These are phyloP conservation scores for Nineta flava DNA, from an alignment of 2,888 invertebrate genomes.

Conservation along the genomic window DNA sequence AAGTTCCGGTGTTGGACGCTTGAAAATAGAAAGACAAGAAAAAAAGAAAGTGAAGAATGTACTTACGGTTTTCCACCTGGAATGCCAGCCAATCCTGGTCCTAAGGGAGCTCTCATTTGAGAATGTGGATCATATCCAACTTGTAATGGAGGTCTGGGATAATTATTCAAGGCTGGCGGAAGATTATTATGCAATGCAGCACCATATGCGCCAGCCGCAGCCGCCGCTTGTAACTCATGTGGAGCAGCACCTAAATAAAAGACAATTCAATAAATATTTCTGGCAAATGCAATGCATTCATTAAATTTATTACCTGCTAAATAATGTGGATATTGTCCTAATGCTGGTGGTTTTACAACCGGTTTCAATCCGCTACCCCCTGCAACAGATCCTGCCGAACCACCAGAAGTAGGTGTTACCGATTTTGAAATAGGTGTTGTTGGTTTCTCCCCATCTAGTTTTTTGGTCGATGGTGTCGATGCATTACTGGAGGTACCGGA, in stretches of 20 bases:
- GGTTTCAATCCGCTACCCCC: constrained; percentile 41
- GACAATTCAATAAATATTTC: neutral
- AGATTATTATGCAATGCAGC: constrained; percentile 46
- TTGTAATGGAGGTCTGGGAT: constrained; percentile 46
- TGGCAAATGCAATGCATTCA: neutral
- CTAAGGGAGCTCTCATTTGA: constrained; percentile 47
- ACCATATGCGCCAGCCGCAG: constrained; percentile 35
- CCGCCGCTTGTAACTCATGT: constrained; percentile 40
- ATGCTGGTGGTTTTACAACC: constrained; percentile 33
- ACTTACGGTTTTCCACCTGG: constrained; percentile 78
- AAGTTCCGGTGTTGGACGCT: too few relatives aligned
- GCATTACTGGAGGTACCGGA: constrained; percentile 82
- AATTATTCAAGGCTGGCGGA: constrained; percentile 45
- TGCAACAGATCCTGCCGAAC: constrained; percentile 27
- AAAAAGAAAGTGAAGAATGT: neutral
- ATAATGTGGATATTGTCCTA: constrained; percentile 46
- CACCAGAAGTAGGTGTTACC: constrained; percentile 64
- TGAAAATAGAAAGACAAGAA: too few relatives aligned
- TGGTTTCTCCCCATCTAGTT: constrained; percentile 71
- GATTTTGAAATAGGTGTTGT: constrained; percentile 84
- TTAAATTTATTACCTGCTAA: constrained; percentile 25
- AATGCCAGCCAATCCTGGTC: constrained; percentile 47
- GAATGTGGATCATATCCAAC: constrained; percentile 51
- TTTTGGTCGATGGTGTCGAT: constrained; percentile 78
- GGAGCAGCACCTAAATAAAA: constrained; percentile 34